Evolutionary conservation across 2,888 invertebrate species (phyloP).

Genomic region (Agrotis ipsilon): DNA sequence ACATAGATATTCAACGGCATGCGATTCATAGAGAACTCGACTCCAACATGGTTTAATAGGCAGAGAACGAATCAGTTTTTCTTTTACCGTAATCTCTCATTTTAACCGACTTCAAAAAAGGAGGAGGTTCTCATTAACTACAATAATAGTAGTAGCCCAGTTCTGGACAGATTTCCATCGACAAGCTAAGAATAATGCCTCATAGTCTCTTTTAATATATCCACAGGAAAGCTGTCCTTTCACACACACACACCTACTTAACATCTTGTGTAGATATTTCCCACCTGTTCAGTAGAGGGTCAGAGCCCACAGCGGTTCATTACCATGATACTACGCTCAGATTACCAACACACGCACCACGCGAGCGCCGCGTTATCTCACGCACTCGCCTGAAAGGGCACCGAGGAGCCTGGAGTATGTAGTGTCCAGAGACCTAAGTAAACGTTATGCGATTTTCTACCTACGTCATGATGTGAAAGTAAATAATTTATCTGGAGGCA

Average conservation of each 20-base stretch:
- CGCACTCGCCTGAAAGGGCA: conserved; percentile 37
- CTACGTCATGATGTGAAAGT: background rate
- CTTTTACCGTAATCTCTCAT: background rate
- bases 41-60: background rate
- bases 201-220: background rate
- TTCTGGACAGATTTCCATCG: too few species aligned
- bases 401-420: conserved; percentile 10
- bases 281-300: conserved; percentile 15
- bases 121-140: too few species aligned
- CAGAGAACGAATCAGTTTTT: background rate
- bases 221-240: background rate
- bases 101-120: too few species aligned
- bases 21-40: background rate
- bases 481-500: too few species aligned
- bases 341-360: conserved; percentile 30
- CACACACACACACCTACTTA: background rate
- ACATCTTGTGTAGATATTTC: background rate
- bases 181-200: too few species aligned
- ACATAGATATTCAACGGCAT: background rate
- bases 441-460: background rate
- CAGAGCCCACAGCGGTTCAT: conserved; percentile 18
- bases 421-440: conserved; percentile 7
- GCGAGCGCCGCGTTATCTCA: conserved; percentile 28
- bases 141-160: too few species aligned
- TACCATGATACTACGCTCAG: conserved; percentile 29